A percentile compares a stretch with the other conserved stretches of the same genome.
phyloP scores from a whole-genome alignment of 2,888 invertebrate species.

The Cremastinae sp. region DNA sequence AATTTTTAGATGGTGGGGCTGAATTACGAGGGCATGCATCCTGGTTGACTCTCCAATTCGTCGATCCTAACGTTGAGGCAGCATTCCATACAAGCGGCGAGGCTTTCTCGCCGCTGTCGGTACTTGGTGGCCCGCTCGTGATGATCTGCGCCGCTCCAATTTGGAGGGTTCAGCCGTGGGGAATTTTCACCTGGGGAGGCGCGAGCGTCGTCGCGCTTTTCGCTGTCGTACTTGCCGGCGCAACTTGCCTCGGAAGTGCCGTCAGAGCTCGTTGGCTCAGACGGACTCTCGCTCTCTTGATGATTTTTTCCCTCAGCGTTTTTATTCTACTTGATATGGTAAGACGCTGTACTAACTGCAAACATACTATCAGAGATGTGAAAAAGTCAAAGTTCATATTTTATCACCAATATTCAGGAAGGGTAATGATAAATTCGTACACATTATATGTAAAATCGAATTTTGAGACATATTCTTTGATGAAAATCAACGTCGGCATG shows the following conservation, averaged over 20 bases:
- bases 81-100: constrained; percentile 86
- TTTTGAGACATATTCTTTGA: too few relatives aligned
- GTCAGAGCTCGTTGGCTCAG: constrained; percentile 78
- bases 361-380: too few relatives aligned
- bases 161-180: constrained; percentile 77
- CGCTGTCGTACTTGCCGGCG: constrained; percentile 75
- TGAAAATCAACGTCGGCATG: too few relatives aligned
- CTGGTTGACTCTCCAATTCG: constrained; percentile 85
- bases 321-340: constrained; percentile 78
- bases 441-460: too few relatives aligned
- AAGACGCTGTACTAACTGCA: too few relatives aligned
- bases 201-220: constrained; percentile 75
- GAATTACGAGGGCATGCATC: constrained; percentile 86
- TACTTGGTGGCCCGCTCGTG: constrained; percentile 85
- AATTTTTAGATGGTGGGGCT: constrained; percentile 73
- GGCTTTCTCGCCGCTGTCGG: constrained; percentile 85
- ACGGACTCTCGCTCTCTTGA: constrained; percentile 75
- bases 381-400: neutral
- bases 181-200: constrained; percentile 78
- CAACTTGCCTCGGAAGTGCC: constrained; percentile 77
- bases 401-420: too few relatives aligned
- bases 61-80: constrained; percentile 84
- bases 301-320: constrained; percentile 76
- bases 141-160: constrained; percentile 81
- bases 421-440: too few relatives aligned